phyloP scores from a whole-genome alignment of 2,797 vertebrate genomes.

The Artibeus jamaicensis region DNA sequence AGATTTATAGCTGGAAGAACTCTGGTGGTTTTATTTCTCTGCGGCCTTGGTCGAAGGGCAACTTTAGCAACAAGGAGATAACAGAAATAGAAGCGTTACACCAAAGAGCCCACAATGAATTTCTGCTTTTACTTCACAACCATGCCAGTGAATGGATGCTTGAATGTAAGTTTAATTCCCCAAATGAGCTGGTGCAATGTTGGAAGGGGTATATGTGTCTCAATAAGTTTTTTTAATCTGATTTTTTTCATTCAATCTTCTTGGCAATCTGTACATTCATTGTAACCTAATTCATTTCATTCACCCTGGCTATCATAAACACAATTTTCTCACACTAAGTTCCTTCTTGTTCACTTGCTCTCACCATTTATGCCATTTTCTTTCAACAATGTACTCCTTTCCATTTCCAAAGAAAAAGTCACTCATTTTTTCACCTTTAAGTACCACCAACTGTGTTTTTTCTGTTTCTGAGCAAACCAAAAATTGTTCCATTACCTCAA shows the following conservation, averaged over 20 bases:
- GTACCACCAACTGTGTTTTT: background rate
- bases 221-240: background rate
- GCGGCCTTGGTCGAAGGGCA: background rate
- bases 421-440: background rate
- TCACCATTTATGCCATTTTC: background rate
- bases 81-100: accelerated
- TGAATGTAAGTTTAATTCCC: background rate
- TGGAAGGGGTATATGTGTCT: background rate
- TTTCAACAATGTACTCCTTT: background rate
- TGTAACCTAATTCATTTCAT: background rate
- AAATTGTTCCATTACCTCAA: background rate
- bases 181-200: accelerated
- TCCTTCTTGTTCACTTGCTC: background rate
- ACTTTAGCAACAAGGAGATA: background rate
- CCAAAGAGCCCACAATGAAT: accelerated
- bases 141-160: accelerated
- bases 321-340: background rate
- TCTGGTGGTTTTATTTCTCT: background rate
- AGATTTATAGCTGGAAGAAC: background rate
- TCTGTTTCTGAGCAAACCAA: background rate
- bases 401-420: background rate
- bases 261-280: background rate
- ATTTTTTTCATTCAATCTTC: background rate
- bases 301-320: background rate
- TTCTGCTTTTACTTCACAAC: accelerated